Evolutionary conservation across 1,140 invertebrate genomes (phyloP).

Genomic region (Odontomachus brunneus): DNA sequence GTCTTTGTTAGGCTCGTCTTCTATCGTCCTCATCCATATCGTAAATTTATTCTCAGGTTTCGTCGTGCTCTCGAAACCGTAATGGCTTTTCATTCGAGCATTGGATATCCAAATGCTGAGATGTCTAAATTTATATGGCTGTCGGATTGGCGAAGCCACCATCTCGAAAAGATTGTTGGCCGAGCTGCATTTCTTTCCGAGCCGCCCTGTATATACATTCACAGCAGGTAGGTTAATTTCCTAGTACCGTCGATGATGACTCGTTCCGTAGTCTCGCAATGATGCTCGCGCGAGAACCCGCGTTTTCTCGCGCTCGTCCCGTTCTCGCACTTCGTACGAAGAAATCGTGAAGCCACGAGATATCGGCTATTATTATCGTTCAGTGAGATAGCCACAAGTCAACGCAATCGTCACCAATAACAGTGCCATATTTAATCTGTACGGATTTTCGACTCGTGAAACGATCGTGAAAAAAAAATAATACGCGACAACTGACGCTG

Average conservation of each 20-base stretch:
- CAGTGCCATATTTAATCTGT: constrained; percentile 30
- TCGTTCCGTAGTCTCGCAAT: constrained; percentile 36
- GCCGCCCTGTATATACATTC: constrained; percentile 30
- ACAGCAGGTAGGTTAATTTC: constrained; percentile 35
- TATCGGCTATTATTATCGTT: constrained; percentile 32
- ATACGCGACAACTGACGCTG: too few relatives aligned
- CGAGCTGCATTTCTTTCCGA: neutral
- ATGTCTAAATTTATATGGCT: constrained; percentile 33
- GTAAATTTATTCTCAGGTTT: constrained; percentile 23
- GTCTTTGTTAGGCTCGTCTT: too few relatives aligned
- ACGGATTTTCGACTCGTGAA: too few relatives aligned
- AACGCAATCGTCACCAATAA: constrained; percentile 26
- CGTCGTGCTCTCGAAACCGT: neutral
- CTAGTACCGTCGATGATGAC: neutral
- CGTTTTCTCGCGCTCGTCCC: neutral
- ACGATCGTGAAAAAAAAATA: too few relatives aligned
- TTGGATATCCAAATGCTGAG: neutral
- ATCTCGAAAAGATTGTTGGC: neutral
- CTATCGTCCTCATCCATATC: neutral
- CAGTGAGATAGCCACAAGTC: constrained; percentile 14
- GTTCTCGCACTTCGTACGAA: neutral
- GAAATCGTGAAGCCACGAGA: neutral
- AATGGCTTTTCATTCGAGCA: too few relatives aligned
- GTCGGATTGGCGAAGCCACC: neutral
- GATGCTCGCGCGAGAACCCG: constrained; percentile 23